A percentile compares a stretch with the other conserved stretches of the same genome.
These are phyloP conservation scores for Pentamera pediparva DNA, from an alignment of 53 echinoderm and acorn worm species.

Conservation along the genomic window DNA sequence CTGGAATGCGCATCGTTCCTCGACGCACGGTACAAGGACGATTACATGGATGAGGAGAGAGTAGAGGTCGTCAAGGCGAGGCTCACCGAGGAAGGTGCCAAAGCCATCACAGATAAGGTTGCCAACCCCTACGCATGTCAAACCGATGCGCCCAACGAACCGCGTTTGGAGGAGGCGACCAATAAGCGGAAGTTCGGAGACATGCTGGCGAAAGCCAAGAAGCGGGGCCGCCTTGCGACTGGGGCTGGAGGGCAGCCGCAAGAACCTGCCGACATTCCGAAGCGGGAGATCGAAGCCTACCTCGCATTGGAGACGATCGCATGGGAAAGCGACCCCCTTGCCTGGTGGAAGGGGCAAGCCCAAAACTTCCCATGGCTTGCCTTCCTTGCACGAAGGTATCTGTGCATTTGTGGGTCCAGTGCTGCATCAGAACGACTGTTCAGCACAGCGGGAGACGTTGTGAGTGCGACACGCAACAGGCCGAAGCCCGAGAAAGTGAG, in stretches of 20 bases:
- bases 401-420: slow-evolving; percentile 39
- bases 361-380: slow-evolving; percentile 5
- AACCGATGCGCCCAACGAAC: not conserved
- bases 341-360: slow-evolving; percentile 32
- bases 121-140: not conserved
- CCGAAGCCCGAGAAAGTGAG: slow-evolving; percentile 5
- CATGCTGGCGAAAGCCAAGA: slow-evolving; percentile 10
- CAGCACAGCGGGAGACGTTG: slow-evolving; percentile 27
- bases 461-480: not conserved
- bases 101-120: not conserved
- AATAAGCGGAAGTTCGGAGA: slow-evolving; percentile 12
- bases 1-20: slow-evolving; percentile 15
- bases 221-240: not conserved
- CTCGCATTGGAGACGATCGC: not conserved
- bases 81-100: not conserved
- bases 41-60: not conserved
- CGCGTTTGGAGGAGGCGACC: not conserved
- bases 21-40: slow-evolving; percentile 30
- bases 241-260: not conserved
- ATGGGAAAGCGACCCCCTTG: slow-evolving; percentile 15
- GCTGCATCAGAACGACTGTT: slow-evolving; percentile 39
- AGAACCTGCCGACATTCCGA: not conserved
- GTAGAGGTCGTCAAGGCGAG: not conserved
- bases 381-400: slow-evolving; percentile 37
- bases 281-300: not conserved